Evolutionary conservation across 2,797 vertebrate species (phyloP), one percentile per base, ranked within the genome.

Genomic region (Apogon talboti): DNA sequence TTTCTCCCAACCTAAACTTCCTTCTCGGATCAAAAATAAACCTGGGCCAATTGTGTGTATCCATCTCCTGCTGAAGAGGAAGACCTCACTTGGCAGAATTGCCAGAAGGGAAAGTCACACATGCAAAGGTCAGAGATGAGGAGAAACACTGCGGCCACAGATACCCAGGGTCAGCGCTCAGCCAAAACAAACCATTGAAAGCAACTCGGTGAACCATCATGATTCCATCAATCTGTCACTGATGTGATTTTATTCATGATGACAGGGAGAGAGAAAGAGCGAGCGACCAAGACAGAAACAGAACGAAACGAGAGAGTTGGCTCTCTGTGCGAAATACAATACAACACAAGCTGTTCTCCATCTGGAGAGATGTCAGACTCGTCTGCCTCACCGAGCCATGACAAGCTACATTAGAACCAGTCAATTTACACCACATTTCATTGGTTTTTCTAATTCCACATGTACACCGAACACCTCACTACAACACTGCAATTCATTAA

Each of bases 271-370:
- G 38, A 19, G 67, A 15, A 10, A 10, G 33, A 35, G 58, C 14
- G 62, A 62, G 53, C 1, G 42, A 33, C 48, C 4, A 7, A 49
- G 71, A 57, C 52, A 58, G 72, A 71, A 14, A 73, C 50, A 16
- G 55, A 63, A 60, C 0, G 55, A 21, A 41, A 60, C 12, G 50
- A 70, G 49, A 71, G 71, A 73, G 62, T 73, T 87, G 82, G 81
- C 79, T 79, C 54, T 8, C 51, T 18, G 52, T 6, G 73, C 51
- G 82, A 87, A 91, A 90, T 57, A 76, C 77, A 87, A 89, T 81
- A 82, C 83, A 81, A 83, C 82, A 62, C 79, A 79, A 92, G 82
- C 76, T 73, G 71, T 86, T 91, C 83, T 78, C 85, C 90, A 89
- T 90, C 86, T 92, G 89, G 79, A 87, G 59, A 61, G 21, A 82